Percentiles rank a stretch among this genome's conserved stretches.
phyloP scores from a whole-genome alignment of 2,113 vertebrate species.

The Takifugu flavidus region DNA sequence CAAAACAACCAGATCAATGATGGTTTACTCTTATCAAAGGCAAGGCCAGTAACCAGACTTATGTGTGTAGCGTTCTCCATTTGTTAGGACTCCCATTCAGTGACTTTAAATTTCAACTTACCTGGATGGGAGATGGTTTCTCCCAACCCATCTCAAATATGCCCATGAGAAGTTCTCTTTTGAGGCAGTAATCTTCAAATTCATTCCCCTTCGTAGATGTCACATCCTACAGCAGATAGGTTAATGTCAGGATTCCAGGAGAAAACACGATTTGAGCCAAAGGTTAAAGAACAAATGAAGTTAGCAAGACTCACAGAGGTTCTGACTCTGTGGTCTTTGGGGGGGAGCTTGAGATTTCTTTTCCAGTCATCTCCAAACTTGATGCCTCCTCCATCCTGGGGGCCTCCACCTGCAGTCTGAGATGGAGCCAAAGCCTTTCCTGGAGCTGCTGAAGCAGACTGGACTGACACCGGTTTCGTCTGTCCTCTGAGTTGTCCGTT shows the following conservation, averaged over 20 bases:
- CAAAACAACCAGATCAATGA: too few species aligned
- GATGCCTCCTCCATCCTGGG: constrained; percentile 70
- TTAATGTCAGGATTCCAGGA: neutral
- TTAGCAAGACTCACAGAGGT: constrained; percentile 63
- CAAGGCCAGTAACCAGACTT: neutral
- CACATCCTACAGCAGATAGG: constrained; percentile 67
- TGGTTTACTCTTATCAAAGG: neutral
- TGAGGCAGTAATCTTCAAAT: constrained; percentile 82
- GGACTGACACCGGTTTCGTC: constrained; percentile 66
- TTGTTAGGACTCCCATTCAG: neutral
- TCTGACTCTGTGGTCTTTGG: constrained; percentile 68
- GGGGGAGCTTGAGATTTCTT: constrained; percentile 68
- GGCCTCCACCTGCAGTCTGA: constrained; percentile 49
- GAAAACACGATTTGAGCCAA: accelerated
- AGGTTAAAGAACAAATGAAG: neutral
- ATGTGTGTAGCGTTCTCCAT: neutral
- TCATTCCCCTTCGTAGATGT: constrained; percentile 80
- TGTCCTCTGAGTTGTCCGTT: constrained; percentile 76
- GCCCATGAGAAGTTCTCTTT: constrained; percentile 80
- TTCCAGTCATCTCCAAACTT: constrained; percentile 77
- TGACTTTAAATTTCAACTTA: constrained; percentile 7
- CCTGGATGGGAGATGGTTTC: constrained; percentile 81
- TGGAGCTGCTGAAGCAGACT: constrained; percentile 52
- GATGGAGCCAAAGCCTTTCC: constrained; percentile 53
- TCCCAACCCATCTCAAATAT: constrained; percentile 84